Base-by-base conservation (phyloP, 2,797 vertebrate species). In the Gymnothorax javanicus region DNA sequence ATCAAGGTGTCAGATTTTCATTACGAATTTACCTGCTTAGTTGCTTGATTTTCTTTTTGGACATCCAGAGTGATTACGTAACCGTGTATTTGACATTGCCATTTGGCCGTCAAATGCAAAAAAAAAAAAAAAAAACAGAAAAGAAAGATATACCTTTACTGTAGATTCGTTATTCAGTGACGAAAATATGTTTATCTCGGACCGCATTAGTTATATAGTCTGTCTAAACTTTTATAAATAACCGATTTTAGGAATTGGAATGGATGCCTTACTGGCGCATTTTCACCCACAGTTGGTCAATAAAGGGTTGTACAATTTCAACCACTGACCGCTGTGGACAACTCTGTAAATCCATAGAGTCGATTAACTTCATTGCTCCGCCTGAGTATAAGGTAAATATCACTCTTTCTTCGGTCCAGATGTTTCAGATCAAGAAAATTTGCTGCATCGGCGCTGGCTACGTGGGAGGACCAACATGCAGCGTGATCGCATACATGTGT, bases 381-480 rank as follows among this genome's bases (percentile, higher is more conserved):
- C 11, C 2, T 33, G 82, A 50, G 15, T 82, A 23, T 86, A 59
- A 77, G 56, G 43, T 67, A 52, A 79, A 52, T 7, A 69, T 52
- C 7, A 15, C 11, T 85, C 52, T 64, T 82, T 75, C 9, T 84
- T 67, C 25, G 23, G 64, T 27, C 2, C 88, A 96, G 96, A 99
- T 99, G 99, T 97, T 99, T 92, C 94, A 99, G 92, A 98, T 99
- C 87, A 99, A 97, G 94, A 98, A 95, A 93, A 98, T 99, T 88
- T 99, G 99, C 89, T 99, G 99, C 90, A 99, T 99, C 0, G 99
- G 99, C 7, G 99, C 99, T 0, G 99, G 99, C 57, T 99, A 99
- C 23, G 99, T 99, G 0, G 99, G 99, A 27, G 99, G 99, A 6
- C 99, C 99, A 5, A 99, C 99, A 0, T 99, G 99, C 90, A 99